phyloP scores from a whole-genome alignment of 2,797 vertebrate genomes.

The Iguana delicatissima region DNA sequence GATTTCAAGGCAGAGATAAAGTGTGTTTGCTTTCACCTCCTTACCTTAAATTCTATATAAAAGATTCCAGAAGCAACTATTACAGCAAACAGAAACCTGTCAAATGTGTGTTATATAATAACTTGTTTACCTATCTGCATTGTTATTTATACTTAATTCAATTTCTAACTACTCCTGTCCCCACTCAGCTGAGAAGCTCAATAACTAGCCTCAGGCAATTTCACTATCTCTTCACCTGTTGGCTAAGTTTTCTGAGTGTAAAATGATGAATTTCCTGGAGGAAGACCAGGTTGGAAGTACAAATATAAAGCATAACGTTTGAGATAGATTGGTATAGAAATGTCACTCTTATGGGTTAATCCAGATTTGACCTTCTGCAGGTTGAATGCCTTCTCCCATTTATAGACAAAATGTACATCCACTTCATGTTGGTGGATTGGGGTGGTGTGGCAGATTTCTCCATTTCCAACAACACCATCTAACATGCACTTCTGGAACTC shows the following conservation, averaged over 20 bases:
- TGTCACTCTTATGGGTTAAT: neutral
- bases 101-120: neutral
- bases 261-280: neutral
- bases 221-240: neutral
- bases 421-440: neutral
- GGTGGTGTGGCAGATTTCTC: neutral
- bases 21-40: neutral
- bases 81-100: conserved; percentile 21
- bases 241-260: neutral
- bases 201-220: neutral
- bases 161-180: conserved; percentile 1
- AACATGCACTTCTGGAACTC: neutral
- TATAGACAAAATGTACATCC: neutral
- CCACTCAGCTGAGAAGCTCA: neutral
- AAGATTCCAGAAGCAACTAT: neutral
- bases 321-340: neutral
- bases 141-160: conserved; percentile 13
- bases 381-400: neutral
- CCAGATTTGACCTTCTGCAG: neutral
- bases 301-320: neutral
- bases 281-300: neutral
- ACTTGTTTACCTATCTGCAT: conserved; percentile 2
- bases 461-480: neutral
- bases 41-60: neutral
- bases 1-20: neutral